Percentiles rank a stretch among this genome's conserved stretches.
Evolutionary conservation across 2,888 invertebrate species (phyloP).

Genomic region (Ennomos fuscantarius): DNA sequence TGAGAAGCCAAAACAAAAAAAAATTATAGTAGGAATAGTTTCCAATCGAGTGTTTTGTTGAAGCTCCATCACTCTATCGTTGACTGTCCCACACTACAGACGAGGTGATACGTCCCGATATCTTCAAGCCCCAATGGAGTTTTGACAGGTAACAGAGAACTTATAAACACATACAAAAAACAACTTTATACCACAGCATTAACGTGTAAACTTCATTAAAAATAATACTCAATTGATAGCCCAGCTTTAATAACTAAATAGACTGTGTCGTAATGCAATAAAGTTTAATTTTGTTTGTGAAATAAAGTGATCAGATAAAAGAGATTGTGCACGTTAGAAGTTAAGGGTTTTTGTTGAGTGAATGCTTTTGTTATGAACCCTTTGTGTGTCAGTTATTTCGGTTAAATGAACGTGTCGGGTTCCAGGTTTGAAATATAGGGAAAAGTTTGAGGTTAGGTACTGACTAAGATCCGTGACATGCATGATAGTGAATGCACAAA

Average conservation of each 20-base stretch:
- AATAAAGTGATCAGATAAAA: slow-evolving; percentile 39
- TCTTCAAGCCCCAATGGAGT: slow-evolving; percentile 59
- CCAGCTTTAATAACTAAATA: slow-evolving; percentile 19
- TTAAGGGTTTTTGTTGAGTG: slow-evolving; percentile 48
- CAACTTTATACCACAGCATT: slow-evolving; percentile 15
- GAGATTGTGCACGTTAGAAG: slow-evolving; percentile 47
- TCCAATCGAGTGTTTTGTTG: not conserved
- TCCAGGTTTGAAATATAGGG: slow-evolving; percentile 5
- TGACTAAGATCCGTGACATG: not conserved
- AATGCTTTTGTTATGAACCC: slow-evolving; percentile 48
- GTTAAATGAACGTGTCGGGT: slow-evolving; percentile 31
- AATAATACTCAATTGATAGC: slow-evolving; percentile 6
- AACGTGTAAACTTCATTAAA: slow-evolving; percentile 13
- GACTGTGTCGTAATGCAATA: slow-evolving; percentile 23
- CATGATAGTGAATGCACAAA: no score
- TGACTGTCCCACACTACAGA: slow-evolving; percentile 27
- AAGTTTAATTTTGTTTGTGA: slow-evolving; percentile 29
- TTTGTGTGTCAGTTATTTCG: slow-evolving; percentile 44
- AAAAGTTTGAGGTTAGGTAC: slow-evolving; percentile 1
- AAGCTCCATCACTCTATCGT: slow-evolving; percentile 38
- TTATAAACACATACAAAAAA: slow-evolving; percentile 32
- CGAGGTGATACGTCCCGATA: slow-evolving; percentile 58
- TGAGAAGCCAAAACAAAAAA: no score
- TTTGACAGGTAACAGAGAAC: slow-evolving; percentile 61
- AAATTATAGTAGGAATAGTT: no score